Evolutionary conservation across 1,140 invertebrate genomes (phyloP).

Genomic region (Drosophila lini): DNA sequence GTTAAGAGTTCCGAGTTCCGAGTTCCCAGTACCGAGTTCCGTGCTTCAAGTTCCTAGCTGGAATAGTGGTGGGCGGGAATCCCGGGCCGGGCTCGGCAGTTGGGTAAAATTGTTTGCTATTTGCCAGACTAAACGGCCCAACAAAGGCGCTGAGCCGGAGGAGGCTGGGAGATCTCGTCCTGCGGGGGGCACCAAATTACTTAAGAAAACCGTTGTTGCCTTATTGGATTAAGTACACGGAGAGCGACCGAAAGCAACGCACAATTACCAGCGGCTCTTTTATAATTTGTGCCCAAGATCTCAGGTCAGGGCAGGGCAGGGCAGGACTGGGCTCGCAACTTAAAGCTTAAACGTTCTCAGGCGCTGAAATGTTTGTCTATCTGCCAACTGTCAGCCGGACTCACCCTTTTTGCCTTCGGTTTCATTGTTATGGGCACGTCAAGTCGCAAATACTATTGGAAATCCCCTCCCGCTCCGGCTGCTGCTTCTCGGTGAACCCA

Average conservation of each 20-base stretch:
- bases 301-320: neutral
- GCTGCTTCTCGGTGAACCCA: neutral
- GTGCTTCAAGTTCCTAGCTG: conserved; percentile 21
- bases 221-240: conserved; percentile 73
- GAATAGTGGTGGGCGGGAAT: conserved; percentile 12
- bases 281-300: conserved; percentile 62
- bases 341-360: conserved; percentile 29
- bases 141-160: conserved; percentile 44
- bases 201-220: conserved; percentile 81
- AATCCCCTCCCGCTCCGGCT: neutral
- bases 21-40: conserved; percentile 18
- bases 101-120: conserved; percentile 72
- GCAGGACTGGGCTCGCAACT: conserved; percentile 5
- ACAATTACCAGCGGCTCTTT: conserved; percentile 80
- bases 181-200: conserved; percentile 72
- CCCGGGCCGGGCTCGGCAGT: conserved; percentile 25
- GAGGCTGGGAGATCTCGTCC: neutral
- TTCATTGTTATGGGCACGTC: conserved; percentile 63
- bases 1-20: conserved; percentile 22
- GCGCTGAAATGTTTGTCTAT: conserved; percentile 50
- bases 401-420: conserved; percentile 13
- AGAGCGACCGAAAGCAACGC: conserved; percentile 46
- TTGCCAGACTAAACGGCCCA: conserved; percentile 77
- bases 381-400: conserved; percentile 23
- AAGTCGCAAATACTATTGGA: conserved; percentile 54